phyloP scores from a whole-genome alignment of 2,888 invertebrate species.

The Ornithoptera alexandrae region DNA sequence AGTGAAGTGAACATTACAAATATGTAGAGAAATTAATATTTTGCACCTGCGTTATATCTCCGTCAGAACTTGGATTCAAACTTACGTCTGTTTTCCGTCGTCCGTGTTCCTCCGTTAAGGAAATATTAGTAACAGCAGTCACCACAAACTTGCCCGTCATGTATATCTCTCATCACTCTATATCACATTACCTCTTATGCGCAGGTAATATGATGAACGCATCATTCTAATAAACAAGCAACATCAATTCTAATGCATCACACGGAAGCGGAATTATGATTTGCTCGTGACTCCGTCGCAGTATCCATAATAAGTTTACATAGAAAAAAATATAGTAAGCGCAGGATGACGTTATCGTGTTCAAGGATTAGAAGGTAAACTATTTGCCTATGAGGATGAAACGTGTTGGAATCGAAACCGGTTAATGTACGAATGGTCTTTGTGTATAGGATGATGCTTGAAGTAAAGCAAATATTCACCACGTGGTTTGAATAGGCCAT shows the following conservation, averaged over 20 bases:
- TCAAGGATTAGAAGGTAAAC: conserved; percentile 31
- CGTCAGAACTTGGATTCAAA: too few relatives aligned
- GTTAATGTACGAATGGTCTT: conserved; percentile 11
- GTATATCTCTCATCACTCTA: neutral
- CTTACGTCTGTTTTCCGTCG: too few relatives aligned
- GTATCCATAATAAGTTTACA: conserved; percentile 20
- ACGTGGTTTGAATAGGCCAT: neutral
- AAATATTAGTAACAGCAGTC: too few relatives aligned
- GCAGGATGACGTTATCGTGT: conserved; percentile 20
- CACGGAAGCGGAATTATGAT: conserved; percentile 33
- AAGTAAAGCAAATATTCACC: neutral
- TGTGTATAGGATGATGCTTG: conserved; percentile 4
- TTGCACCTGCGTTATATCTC: too few relatives aligned
- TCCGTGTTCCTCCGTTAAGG: too few relatives aligned
- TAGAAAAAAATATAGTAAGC: conserved; percentile 20
- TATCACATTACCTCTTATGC: neutral
- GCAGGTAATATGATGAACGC: neutral
- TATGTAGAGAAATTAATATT: too few relatives aligned
- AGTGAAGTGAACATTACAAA: too few relatives aligned
- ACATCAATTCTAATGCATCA: conserved; percentile 28
- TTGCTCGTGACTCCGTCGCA: conserved; percentile 31
- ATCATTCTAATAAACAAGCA: conserved; percentile 26
- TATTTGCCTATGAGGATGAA: conserved; percentile 17
- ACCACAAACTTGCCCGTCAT: neutral
- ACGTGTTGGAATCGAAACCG: conserved; percentile 6